Percentiles rank a stretch among this genome's conserved stretches.
Conservation (phyloP, 2,797 vertebrate species). For the Artibeus jamaicensis region DNA sequence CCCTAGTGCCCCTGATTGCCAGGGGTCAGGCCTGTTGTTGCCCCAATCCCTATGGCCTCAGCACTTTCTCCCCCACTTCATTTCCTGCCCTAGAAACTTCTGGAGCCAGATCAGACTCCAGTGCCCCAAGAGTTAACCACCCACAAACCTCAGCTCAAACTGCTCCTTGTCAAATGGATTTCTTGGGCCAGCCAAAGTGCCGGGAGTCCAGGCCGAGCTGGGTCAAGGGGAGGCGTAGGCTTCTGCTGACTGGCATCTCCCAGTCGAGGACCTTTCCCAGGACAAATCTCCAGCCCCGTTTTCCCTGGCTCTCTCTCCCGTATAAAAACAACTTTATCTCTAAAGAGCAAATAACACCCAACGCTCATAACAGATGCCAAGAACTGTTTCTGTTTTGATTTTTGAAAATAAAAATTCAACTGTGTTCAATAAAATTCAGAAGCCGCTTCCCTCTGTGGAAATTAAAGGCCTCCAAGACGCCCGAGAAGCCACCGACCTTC, state of each 20-base stretch:
- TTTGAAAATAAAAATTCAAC: slow-evolving; percentile 89
- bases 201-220: slow-evolving; percentile 75
- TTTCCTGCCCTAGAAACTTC: slow-evolving; percentile 41
- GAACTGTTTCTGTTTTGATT: slow-evolving; percentile 89
- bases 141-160: slow-evolving; percentile 63
- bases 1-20: accelerated
- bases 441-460: slow-evolving; percentile 88
- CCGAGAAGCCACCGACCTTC: slow-evolving; percentile 89
- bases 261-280: slow-evolving; percentile 82
- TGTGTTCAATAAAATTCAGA: slow-evolving; percentile 89
- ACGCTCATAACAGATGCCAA: slow-evolving; percentile 88
- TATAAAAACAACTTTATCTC: slow-evolving; percentile 87
- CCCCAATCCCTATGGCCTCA: not conserved
- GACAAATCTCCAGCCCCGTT: slow-evolving; percentile 82
- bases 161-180: slow-evolving; percentile 78
- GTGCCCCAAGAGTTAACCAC: slow-evolving; percentile 79
- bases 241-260: slow-evolving; percentile 84
- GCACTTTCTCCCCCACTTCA: not conserved
- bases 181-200: slow-evolving; percentile 76
- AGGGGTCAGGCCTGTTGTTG: not conserved
- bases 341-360: slow-evolving; percentile 89
- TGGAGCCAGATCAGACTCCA: slow-evolving; percentile 15
- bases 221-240: slow-evolving; percentile 74
- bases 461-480: slow-evolving; percentile 91
- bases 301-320: slow-evolving; percentile 80